These are phyloP conservation scores for Zaprionus taronus DNA, from an alignment of 1,140 invertebrate genomes.

Conservation along the genomic window DNA sequence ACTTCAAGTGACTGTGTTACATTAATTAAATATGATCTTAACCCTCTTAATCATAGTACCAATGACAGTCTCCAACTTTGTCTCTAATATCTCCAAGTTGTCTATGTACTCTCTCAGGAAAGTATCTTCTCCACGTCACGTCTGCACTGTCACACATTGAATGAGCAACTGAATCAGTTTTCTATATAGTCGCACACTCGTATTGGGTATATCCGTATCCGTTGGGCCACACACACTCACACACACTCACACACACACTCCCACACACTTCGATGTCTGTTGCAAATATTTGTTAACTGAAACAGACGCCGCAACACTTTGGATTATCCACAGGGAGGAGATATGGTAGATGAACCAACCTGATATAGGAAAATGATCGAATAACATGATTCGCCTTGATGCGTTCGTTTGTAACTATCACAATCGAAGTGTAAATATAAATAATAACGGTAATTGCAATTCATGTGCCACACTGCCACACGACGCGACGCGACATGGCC, in stretches of 20 bases:
- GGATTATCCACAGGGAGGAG: conserved; percentile 1
- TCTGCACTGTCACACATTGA: conserved; percentile 31
- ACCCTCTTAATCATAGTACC: not conserved
- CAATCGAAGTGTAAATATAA: conserved; percentile 44
- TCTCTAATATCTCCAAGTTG: not conserved
- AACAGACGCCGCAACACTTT: conserved; percentile 4
- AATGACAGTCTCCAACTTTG: not conserved
- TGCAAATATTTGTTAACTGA: conserved; percentile 41
- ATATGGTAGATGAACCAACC: conserved; percentile 60
- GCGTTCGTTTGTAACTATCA: conserved; percentile 56
- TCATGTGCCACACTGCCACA: conserved; percentile 44
- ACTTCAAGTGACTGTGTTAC: no score
- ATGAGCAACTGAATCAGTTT: conserved; percentile 25
- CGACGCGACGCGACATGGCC: conserved; percentile 63
- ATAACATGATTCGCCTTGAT: conserved; percentile 72
- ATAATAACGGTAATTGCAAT: conserved; percentile 16
- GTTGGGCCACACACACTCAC: no score
- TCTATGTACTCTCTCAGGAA: no score
- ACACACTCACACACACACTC: not conserved
- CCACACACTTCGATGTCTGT: not conserved
- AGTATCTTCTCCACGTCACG: conserved; percentile 8
- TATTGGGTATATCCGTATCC: not conserved
- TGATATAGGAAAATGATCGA: conserved; percentile 80
- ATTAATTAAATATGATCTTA: no score
- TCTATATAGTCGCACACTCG: not conserved